These are phyloP conservation scores for Lithosia quadra DNA, from an alignment of 2,888 invertebrate genomes.

Conservation along the genomic window DNA sequence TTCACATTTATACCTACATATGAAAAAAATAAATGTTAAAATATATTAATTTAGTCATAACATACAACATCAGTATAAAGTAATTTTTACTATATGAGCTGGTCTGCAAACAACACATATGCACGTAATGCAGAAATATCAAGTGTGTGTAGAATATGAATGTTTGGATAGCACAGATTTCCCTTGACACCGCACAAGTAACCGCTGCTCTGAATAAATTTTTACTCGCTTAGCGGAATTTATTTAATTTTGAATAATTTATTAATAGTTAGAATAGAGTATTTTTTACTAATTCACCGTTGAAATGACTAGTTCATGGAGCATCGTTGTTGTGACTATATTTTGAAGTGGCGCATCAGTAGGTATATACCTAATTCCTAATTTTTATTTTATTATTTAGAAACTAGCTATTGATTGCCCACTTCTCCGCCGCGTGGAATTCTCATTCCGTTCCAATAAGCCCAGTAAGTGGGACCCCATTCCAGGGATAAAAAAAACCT, in stretches of 20 bases:
- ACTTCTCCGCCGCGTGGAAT: too few relatives aligned
- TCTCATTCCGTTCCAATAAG: too few relatives aligned
- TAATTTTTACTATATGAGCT: neutral
- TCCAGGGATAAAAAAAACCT: too few relatives aligned
- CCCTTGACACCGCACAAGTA: conserved; percentile 53
- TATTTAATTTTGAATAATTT: neutral
- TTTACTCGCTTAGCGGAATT: conserved; percentile 32
- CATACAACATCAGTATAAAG: neutral
- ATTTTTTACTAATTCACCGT: neutral
- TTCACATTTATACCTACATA: too few relatives aligned
- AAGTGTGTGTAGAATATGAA: conserved; percentile 42
- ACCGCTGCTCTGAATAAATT: conserved; percentile 53
- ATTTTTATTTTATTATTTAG: too few relatives aligned
- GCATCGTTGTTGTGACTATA: too few relatives aligned
- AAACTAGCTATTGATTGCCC: too few relatives aligned
- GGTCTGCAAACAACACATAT: conserved; percentile 19
- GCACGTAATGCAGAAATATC: conserved; percentile 61
- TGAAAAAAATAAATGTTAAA: too few relatives aligned
- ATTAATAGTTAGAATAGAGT: neutral
- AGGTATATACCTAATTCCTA: too few relatives aligned
- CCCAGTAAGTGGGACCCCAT: too few relatives aligned
- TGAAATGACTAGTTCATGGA: neutral
- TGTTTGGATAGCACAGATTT: conserved; percentile 63
- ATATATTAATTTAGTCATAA: neutral
- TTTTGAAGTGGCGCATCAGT: too few relatives aligned